Evolutionary conservation across 1,140 invertebrate species (phyloP), one percentile per base, ranked within the genome.

Genomic region (Bradynema listronoti): DNA sequence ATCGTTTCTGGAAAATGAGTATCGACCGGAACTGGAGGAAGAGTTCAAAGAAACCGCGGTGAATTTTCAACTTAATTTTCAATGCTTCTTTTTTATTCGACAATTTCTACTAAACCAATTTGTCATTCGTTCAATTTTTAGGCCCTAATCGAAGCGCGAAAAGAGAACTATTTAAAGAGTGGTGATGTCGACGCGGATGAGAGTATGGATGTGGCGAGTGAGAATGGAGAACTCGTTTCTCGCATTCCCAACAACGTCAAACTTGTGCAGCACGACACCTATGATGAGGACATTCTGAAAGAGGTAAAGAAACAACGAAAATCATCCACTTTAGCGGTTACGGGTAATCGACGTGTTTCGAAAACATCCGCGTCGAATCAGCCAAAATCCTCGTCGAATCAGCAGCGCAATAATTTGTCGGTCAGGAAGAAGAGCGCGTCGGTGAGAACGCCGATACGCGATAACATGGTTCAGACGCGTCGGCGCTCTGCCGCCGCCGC

Each of bases 1-100:
- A 1, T 55, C 57, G 22, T 69, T 66, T 43, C 56, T 74, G 19
- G 69, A 32, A 41, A 30, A 65, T n/a, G 58, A 65, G 24, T 41
- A 66, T 11, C 27, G 29, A 11, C 61, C 61, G 14, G 46, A 30
- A 33, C 22, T 66, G 4, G 60, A 62, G 19, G 50, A 63, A 66
- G 61, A 65, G 45, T 32, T 63, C 27, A 45, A 66, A 19, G 61
- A 50, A 47, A 33, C 61, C 9, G 61, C 63, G 62, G 61, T 63
- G 9, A 1, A n/a, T 16, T n/a, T 14, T 4, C 27, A 30, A 11
- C 9, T 9, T 43, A 27, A 6, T 4, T 41, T 27, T 22, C 16
- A 22, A 19, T 5, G 4, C 16, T 11, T 9, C 11, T 54, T 1
- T 55, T 30, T 56, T 24, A 61, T 24, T 14, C 19, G 7, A 22